phyloP scores from a whole-genome alignment of 2,888 invertebrate genomes.

The Brachypalpus laphriformis region DNA sequence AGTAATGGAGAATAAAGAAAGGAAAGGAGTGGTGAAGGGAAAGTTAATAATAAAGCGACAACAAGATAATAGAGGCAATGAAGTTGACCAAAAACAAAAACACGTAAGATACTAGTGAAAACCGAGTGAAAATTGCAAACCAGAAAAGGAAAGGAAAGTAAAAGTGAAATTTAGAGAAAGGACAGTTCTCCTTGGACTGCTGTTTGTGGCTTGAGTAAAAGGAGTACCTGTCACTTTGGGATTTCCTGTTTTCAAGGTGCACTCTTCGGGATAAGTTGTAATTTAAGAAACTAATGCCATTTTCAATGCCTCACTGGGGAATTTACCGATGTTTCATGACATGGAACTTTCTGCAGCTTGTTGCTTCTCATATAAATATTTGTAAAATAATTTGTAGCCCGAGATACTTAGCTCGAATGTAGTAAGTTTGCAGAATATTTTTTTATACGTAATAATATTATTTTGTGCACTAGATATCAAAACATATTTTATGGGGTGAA shows the following conservation, averaged over 20 bases:
- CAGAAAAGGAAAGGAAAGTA: conserved; percentile 11
- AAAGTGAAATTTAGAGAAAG: conserved; percentile 17
- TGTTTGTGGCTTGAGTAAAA: conserved; percentile 24
- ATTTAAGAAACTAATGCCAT: conserved; percentile 26
- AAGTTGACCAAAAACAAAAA: conserved; percentile 70
- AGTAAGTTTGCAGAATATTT: no score
- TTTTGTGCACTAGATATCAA: no score
- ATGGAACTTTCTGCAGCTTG: conserved; percentile 1
- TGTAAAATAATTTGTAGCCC: no score
- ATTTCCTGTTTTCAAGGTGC: conserved; percentile 61
- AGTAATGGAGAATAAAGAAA: conserved; percentile 25
- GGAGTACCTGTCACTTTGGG: conserved; percentile 53
- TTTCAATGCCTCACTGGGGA: conserved; percentile 9
- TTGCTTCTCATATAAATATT: no score
- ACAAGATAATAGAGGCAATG: conserved; percentile 73
- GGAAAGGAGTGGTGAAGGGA: conserved; percentile 40
- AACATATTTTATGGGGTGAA: no score
- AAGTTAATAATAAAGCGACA: conserved; percentile 70
- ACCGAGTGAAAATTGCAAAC: conserved; percentile 48
- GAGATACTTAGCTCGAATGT: no score
- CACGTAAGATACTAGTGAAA: conserved; percentile 47
- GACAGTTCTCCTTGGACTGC: conserved; percentile 51
- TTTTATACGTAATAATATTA: no score
- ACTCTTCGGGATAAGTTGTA: conserved; percentile 16
- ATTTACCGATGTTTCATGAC: not conserved